A percentile compares a stretch with the other conserved stretches of the same genome.
These are phyloP conservation scores for Cataglyphis cursor DNA, from an alignment of 2,888 invertebrate species.

Conservation along the genomic window DNA sequence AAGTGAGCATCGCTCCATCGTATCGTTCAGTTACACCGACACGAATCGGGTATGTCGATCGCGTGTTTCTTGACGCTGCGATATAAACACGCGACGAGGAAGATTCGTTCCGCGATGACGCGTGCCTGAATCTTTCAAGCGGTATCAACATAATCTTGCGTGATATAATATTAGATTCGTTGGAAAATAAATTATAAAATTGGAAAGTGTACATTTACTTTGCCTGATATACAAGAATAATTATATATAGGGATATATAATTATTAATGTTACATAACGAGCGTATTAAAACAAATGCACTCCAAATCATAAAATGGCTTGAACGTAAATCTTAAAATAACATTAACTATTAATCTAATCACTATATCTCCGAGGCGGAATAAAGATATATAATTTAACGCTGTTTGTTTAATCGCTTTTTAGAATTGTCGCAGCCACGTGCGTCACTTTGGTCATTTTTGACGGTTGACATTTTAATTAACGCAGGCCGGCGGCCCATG, in stretches of 20 bases:
- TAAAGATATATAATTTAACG: slow-evolving; percentile 33
- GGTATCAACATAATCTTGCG: neutral
- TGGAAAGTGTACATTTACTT: slow-evolving; percentile 2
- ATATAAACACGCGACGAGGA: neutral
- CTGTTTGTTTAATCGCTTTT: neutral
- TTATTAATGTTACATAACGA: neutral
- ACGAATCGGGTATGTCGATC: neutral
- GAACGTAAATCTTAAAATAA: neutral
- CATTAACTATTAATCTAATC: slow-evolving; percentile 16
- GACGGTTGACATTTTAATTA: slow-evolving; percentile 53
- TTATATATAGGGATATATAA: neutral
- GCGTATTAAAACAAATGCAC: neutral
- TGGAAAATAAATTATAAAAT: neutral
- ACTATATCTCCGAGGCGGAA: neutral
- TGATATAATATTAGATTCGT: neutral
- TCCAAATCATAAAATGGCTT: neutral
- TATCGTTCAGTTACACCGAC: neutral
- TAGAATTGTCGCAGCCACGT: slow-evolving; percentile 12
- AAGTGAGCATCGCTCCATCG: slow-evolving; percentile 47
- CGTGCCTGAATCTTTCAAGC: slow-evolving; percentile 1
- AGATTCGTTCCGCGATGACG: neutral
- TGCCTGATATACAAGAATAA: neutral
- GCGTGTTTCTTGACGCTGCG: neutral
- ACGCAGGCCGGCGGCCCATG: slow-evolving; percentile 6
- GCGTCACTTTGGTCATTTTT: slow-evolving; percentile 26